Evolutionary conservation across 2,113 vertebrate genomes (phyloP).

Genomic region (Hassar affinis): DNA sequence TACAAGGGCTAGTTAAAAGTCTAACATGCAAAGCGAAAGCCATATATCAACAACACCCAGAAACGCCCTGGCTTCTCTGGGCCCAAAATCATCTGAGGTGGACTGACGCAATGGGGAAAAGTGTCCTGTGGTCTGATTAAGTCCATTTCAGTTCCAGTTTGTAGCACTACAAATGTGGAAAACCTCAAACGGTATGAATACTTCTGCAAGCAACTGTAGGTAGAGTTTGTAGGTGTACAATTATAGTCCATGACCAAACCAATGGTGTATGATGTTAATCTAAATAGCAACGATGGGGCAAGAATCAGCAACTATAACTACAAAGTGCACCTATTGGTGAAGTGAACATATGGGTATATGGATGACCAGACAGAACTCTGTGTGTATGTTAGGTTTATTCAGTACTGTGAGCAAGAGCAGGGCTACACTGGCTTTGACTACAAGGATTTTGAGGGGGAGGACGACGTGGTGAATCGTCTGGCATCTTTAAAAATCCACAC

Average conservation of each 20-base stretch:
- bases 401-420: constrained; percentile 75
- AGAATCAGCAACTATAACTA: background rate
- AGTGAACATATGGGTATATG: too few species aligned
- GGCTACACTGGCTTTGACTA: constrained; percentile 77
- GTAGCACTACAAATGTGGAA: background rate
- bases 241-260: background rate
- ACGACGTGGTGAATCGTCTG: constrained; percentile 55
- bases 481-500: constrained; percentile 58
- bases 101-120: too few species aligned
- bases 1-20: too few species aligned
- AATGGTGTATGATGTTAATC: background rate
- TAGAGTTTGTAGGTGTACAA: background rate
- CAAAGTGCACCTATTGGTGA: background rate
- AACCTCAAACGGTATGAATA: background rate
- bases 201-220: background rate
- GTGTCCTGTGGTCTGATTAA: too few species aligned
- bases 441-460: constrained; percentile 59
- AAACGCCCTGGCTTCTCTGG: too few species aligned
- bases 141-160: background rate
- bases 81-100: too few species aligned
- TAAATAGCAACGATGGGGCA: background rate
- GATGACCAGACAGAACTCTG: background rate
- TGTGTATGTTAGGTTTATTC: constrained; percentile 75
- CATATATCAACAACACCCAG: too few species aligned
- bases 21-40: too few species aligned